Percentiles rank a stretch among this genome's conserved stretches.
Conservation (phyloP, 2,113 vertebrate species). For the Alethe diademata region DNA sequence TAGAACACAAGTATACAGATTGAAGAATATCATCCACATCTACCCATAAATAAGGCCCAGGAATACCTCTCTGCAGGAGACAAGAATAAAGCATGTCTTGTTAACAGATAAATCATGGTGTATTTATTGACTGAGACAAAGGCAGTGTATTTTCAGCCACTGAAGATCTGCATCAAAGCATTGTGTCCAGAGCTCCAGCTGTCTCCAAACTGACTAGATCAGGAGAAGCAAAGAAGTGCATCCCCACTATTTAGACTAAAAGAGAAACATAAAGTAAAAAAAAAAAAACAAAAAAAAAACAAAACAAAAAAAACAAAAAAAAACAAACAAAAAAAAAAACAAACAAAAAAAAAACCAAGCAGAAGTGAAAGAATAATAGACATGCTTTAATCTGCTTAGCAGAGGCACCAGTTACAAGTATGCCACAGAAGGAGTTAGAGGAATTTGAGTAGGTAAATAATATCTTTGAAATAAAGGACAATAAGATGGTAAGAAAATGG, state of each 20-base stretch:
- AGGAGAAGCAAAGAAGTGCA: background rate
- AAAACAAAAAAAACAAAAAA: too few species aligned
- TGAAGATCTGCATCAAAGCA: background rate
- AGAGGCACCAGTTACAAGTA: background rate
- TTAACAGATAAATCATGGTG: background rate
- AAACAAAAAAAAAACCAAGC: too few species aligned
- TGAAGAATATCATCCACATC: background rate
- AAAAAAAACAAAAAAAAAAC: accelerated
- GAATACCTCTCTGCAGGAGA: background rate
- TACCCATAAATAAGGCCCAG: background rate
- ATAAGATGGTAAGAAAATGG: background rate
- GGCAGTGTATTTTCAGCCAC: background rate
- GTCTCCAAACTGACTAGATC: background rate
- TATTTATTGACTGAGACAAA: background rate
- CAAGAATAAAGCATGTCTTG: accelerated
- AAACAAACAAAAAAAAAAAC: too few species aligned
- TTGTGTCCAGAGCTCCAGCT: background rate
- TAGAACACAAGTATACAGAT: background rate
- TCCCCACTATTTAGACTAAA: background rate
- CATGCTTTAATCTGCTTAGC: background rate
- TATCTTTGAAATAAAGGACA: background rate
- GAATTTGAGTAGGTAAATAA: background rate
- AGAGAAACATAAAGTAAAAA: background rate
- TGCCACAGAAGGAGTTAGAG: background rate
- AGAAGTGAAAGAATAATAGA: background rate